Conservation (phyloP, 2,888 invertebrate genomes). For the Priapulus caudatus region DNA sequence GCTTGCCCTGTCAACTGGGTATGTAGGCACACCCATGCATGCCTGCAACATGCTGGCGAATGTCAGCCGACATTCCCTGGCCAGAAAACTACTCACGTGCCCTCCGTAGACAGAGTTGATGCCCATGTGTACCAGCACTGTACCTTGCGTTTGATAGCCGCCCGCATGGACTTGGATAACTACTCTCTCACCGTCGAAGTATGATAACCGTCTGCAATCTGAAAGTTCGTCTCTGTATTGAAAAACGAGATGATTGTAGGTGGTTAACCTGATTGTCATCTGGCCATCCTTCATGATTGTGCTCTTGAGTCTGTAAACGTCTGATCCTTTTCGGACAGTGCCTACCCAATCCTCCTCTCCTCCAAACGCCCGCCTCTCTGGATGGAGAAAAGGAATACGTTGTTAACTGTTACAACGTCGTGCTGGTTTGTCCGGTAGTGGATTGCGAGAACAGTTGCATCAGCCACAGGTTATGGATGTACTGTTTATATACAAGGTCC, state of each 20-base stretch:
- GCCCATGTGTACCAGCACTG: slow-evolving; percentile 1
- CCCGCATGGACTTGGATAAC: too few relatives aligned
- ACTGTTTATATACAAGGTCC: not conserved
- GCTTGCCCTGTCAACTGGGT: too few relatives aligned
- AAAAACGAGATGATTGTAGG: not conserved
- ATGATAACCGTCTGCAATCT: not conserved
- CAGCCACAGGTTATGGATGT: not conserved
- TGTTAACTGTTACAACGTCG: not conserved
- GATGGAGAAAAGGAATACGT: not conserved
- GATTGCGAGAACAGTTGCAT: too few relatives aligned
- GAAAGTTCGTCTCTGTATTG: not conserved
- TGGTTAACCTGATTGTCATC: not conserved
- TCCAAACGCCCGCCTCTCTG: not conserved
- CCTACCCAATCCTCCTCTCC: too few relatives aligned
- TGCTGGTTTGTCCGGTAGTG: not conserved
- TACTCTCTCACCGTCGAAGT: not conserved
- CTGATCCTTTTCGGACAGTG: not conserved
- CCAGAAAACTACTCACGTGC: not conserved
- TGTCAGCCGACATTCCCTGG: not conserved
- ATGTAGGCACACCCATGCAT: not conserved
- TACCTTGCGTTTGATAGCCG: not conserved
- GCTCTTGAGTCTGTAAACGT: not conserved
- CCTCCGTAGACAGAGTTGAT: not conserved
- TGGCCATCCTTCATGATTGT: not conserved
- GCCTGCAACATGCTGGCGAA: not conserved